A percentile compares a stretch with the other conserved stretches of the same genome.
Conservation (phyloP, 2,888 invertebrate genomes). For the Catocala nupta region DNA sequence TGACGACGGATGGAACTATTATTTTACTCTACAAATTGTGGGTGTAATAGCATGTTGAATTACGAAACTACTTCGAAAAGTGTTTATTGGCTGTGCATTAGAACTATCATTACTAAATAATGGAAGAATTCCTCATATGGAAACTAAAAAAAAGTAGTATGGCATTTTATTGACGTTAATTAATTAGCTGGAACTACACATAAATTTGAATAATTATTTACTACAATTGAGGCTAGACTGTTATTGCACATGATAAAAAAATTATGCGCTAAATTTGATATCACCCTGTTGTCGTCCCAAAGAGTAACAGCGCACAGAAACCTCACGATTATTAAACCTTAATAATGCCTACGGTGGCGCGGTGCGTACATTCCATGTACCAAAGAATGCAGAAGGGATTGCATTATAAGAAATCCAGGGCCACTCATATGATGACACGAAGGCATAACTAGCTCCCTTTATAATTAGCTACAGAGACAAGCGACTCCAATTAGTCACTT, state of each 20-base stretch:
- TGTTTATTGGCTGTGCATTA: constrained; percentile 35
- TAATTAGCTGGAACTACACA: too few species aligned
- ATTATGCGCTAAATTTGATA: too few species aligned
- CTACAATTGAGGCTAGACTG: too few species aligned
- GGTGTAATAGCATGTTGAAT: constrained; percentile 41
- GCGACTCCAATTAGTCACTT: too few species aligned
- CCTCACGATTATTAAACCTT: constrained; percentile 60
- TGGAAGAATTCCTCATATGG: not conserved
- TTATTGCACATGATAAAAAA: too few species aligned
- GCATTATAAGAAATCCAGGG: constrained; percentile 54
- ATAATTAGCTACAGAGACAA: constrained; percentile 32
- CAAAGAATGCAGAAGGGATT: constrained; percentile 67
- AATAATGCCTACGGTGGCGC: constrained; percentile 55
- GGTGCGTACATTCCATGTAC: constrained; percentile 60
- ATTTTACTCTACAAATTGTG: constrained; percentile 42
- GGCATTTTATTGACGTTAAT: too few species aligned
- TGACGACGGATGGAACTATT: constrained; percentile 42
- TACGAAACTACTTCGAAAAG: constrained; percentile 33
- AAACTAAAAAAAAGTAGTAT: too few species aligned
- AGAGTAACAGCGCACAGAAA: constrained; percentile 52
- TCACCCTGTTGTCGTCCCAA: constrained; percentile 2
- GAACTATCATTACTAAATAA: constrained; percentile 23
- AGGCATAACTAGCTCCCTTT: constrained; percentile 31
- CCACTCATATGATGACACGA: constrained; percentile 37
- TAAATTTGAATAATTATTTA: too few species aligned